A percentile compares a stretch with the other conserved stretches of the same genome.
Conservation (phyloP, 2,797 vertebrate species). For the Eulemur coronatus region DNA sequence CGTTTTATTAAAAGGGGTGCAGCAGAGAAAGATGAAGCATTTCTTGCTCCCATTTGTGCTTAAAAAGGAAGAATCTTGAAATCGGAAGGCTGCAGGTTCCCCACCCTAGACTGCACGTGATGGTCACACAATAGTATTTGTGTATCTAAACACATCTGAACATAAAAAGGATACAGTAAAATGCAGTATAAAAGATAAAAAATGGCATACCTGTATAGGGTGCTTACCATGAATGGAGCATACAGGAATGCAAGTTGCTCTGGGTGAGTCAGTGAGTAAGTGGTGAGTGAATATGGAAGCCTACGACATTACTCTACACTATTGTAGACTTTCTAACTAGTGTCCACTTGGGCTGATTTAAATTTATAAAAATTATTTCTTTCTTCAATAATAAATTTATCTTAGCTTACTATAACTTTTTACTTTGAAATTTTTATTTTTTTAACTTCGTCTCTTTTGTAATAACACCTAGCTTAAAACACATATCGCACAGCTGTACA, state of each 20-base stretch:
- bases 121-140: no score
- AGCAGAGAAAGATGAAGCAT: background rate
- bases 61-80: background rate
- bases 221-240: background rate
- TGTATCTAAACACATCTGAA: background rate
- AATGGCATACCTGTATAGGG: background rate
- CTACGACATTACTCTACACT: background rate
- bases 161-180: background rate
- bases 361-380: background rate
- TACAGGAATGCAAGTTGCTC: background rate
- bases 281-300: background rate
- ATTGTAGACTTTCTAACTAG: background rate
- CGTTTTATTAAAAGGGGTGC: background rate
- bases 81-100: background rate
- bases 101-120: background rate
- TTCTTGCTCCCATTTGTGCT: background rate
- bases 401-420: background rate
- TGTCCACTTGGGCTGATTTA: background rate
- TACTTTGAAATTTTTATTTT: background rate
- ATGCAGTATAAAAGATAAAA: background rate
- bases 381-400: background rate
- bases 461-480: background rate
- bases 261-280: background rate
- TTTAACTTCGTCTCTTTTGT: background rate
- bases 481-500: background rate